Conservation (phyloP, 2,888 invertebrate genomes). For the Eilema caniola region DNA sequence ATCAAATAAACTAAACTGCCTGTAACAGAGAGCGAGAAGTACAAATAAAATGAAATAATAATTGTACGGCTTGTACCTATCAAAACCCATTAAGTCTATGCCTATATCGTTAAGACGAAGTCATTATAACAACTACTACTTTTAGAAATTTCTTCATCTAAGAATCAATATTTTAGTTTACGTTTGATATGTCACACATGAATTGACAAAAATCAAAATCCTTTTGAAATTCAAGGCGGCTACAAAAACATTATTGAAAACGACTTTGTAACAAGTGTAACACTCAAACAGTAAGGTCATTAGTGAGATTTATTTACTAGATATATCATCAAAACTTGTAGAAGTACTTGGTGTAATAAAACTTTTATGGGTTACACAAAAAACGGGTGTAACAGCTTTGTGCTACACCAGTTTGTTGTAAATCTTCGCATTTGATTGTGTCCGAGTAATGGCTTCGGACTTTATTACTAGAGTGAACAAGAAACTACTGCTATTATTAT, state of each 20-base stretch:
- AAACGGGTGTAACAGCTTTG: slow-evolving; percentile 33
- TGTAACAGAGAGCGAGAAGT: too few species aligned
- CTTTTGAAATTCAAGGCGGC: background rate
- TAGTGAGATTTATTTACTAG: slow-evolving; percentile 21
- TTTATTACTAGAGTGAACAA: background rate
- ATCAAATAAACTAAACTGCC: too few species aligned
- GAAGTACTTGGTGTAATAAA: slow-evolving; percentile 22
- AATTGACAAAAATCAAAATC: too few species aligned
- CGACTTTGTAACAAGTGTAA: slow-evolving; percentile 6
- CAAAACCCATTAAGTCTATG: too few species aligned
- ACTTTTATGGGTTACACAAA: slow-evolving; percentile 45
- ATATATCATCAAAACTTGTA: slow-evolving; percentile 22
- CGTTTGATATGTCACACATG: too few species aligned
- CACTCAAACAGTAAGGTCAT: slow-evolving; percentile 12
- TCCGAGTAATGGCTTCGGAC: slow-evolving; percentile 8
- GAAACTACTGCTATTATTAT: background rate
- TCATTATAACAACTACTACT: background rate
- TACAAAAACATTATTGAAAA: slow-evolving; percentile 6
- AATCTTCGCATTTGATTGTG: slow-evolving; percentile 18
- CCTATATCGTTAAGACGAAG: background rate
- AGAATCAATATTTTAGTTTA: too few species aligned
- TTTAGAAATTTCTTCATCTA: too few species aligned
- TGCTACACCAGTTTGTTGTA: slow-evolving; percentile 23
- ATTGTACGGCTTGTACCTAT: too few species aligned
- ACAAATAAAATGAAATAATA: too few species aligned